These are phyloP conservation scores for Semaprochilodus insignis DNA, from an alignment of 2,797 vertebrate species.

Conservation along the genomic window DNA sequence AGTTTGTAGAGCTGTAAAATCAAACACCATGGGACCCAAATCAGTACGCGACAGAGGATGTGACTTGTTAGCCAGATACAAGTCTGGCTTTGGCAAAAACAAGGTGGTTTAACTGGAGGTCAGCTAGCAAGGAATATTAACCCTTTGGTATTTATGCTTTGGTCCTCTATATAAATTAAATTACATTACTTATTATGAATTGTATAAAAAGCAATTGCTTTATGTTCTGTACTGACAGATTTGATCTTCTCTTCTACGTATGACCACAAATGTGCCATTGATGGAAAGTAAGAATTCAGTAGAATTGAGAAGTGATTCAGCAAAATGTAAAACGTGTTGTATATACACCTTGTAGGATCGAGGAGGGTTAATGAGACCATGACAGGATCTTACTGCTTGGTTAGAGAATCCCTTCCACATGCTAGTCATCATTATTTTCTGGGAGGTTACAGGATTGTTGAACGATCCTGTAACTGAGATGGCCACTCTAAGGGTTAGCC, in stretches of 20 bases:
- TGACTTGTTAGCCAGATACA: neutral
- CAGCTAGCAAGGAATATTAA: neutral
- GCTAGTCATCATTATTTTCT: neutral
- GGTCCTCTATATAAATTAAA: neutral
- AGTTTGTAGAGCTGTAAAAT: slow-evolving; percentile 49
- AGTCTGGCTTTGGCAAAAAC: neutral
- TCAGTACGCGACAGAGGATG: neutral
- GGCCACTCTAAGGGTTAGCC: neutral
- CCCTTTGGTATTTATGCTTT: neutral
- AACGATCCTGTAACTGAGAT: neutral
- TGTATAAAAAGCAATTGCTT: neutral
- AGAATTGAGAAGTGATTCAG: too few species aligned
- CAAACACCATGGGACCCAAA: slow-evolving; percentile 23
- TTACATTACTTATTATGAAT: neutral
- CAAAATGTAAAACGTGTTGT: too few species aligned
- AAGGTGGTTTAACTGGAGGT: neutral
- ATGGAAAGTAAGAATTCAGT: neutral
- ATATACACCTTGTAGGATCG: neutral
- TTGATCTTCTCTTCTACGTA: neutral
- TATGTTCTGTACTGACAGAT: too few species aligned
- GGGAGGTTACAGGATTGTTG: neutral
- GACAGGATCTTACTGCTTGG: neutral
- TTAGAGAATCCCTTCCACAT: neutral
- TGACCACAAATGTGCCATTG: neutral
- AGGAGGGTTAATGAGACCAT: neutral